Base-by-base conservation (phyloP, 2,797 vertebrate genomes). In the Mallotus villosus region DNA sequence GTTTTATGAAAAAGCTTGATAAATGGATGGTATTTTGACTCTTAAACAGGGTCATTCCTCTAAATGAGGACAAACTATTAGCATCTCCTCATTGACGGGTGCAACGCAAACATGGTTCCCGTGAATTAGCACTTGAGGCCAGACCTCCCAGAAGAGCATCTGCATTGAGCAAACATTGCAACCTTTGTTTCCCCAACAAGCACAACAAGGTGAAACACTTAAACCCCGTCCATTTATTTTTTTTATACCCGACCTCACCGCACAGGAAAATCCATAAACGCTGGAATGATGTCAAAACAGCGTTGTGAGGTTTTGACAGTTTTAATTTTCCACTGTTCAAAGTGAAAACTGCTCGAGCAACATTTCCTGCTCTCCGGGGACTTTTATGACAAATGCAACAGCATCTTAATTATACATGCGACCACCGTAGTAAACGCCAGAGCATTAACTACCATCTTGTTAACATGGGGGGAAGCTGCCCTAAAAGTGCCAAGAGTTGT, bases 251-350 rank as follows among this genome's bases (percentile, higher is more conserved):
- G 24, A 55, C 87, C 90, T 91, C 84, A 88, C 90, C 85, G 74
- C 84, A 85, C 87, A 89, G 91, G 91, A 92, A 92, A 91, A 92
- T 91, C 90, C 86, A 92, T 94, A 93, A 94, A 94, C 89, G 81
- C 83, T 91, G 90, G 84, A 93, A 91, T 91, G 85, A 92, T 91
- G 91, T 93, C 91, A 93, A 93, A 92, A 93, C 92, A 93, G 89
- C 89, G 85, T 84, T 79, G 84, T 91, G 88, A 88, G 91, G 91
- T 91, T 85, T 89, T 88, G 88, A 89, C 87, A 82, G 84, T 88
- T 90, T 93, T 84, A 88, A 92, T 93, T 94, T 94, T 93, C 91
- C 92, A 85, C 89, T 88, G 87, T 90, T 90, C 87, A 86, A 90
- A 92, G 89, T 91, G 82, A 90, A 92, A 90, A 86, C 73, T 83